phyloP scores from a whole-genome alignment of 1,140 invertebrate species.

The Anagrus nilaparvatae region DNA sequence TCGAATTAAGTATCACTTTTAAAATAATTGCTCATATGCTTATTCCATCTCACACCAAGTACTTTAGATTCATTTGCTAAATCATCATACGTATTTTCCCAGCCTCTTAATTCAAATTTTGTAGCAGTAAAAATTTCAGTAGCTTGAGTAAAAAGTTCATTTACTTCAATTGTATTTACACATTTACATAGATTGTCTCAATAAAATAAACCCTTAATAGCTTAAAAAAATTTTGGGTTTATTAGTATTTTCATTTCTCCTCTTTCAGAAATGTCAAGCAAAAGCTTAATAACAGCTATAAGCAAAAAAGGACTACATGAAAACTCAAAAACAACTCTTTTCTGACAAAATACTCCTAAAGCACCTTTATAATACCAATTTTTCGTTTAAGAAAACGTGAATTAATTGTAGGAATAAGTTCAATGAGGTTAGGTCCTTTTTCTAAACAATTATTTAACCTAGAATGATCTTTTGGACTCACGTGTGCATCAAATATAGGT shows the following conservation, averaged over 20 bases:
- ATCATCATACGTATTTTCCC: slow-evolving; percentile 15
- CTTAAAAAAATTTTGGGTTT: too few relatives aligned
- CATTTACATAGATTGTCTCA: slow-evolving; percentile 18
- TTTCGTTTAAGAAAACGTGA: slow-evolving; percentile 13
- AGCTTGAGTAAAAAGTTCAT: slow-evolving; percentile 16
- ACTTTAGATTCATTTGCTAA: slow-evolving; percentile 9
- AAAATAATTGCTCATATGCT: too few relatives aligned
- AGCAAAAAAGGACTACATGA: slow-evolving; percentile 22
- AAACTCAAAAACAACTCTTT: slow-evolving; percentile 5
- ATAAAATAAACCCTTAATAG: slow-evolving; percentile 12
- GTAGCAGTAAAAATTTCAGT: slow-evolving; percentile 16
- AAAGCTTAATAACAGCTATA: slow-evolving; percentile 10
- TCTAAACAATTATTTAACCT: slow-evolving; percentile 35
- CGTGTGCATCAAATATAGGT: slow-evolving; percentile 28
- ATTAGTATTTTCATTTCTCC: slow-evolving; percentile 2
- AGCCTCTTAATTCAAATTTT: slow-evolving; percentile 25
- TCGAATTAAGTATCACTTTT: too few relatives aligned
- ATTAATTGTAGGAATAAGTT: slow-evolving; percentile 5
- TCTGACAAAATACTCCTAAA: slow-evolving; percentile 6
- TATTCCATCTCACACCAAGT: slow-evolving; percentile 21
- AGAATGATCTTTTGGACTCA: slow-evolving; percentile 14
- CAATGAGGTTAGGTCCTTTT: slow-evolving; percentile 18
- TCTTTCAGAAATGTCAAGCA: background rate
- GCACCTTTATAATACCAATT: slow-evolving; percentile 17
- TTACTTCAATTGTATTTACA: slow-evolving; percentile 16